phyloP scores from a whole-genome alignment of 2,797 vertebrate species.

The Pempheris klunzingeri region DNA sequence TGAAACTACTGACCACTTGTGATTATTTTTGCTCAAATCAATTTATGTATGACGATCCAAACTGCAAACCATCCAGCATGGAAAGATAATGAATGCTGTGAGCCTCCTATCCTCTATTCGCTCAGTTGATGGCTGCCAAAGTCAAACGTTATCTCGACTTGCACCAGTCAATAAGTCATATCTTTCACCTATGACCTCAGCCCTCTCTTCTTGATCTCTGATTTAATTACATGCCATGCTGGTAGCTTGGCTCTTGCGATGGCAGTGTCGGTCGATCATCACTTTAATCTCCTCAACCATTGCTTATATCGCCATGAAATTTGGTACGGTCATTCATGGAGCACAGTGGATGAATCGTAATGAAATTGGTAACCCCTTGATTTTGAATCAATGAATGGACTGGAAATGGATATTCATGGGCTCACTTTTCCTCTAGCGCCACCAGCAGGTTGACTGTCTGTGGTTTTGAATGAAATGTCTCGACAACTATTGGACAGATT shows the following conservation, averaged over 20 bases:
- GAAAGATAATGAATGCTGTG: constrained; percentile 1
- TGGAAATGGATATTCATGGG: too few species aligned
- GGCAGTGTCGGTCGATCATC: neutral
- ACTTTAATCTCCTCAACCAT: neutral
- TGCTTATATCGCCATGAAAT: neutral
- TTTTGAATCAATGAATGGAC: too few species aligned
- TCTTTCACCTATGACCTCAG: constrained; percentile 1
- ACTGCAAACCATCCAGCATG: neutral
- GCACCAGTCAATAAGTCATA: constrained; percentile 21
- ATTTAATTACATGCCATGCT: neutral
- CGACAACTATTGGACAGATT: too few species aligned
- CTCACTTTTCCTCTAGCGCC: neutral
- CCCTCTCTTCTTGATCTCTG: neutral
- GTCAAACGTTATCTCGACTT: constrained; percentile 17
- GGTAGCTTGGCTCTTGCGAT: neutral
- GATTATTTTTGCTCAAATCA: constrained; percentile 25
- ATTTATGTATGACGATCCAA: neutral
- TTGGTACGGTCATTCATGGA: neutral
- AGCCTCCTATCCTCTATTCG: neutral
- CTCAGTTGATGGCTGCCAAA: neutral
- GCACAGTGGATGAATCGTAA: neutral
- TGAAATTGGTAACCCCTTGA: neutral
- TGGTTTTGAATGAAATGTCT: neutral
- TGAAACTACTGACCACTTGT: neutral
- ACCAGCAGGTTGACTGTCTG: neutral